phyloP scores from a whole-genome alignment of 2,113 vertebrate species.

The Scortum barcoo region DNA sequence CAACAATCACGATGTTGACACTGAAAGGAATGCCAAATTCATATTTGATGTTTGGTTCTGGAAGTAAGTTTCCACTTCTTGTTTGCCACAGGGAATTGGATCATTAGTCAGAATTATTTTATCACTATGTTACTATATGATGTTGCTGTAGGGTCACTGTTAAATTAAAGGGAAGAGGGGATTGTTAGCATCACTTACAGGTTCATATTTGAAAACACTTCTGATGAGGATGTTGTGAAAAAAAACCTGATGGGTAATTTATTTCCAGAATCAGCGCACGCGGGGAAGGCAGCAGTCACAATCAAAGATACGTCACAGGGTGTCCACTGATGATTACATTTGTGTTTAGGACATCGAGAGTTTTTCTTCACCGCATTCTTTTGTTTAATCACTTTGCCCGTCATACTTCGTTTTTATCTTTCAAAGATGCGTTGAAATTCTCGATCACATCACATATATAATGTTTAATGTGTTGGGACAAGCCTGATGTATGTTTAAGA shows the following conservation, averaged over 20 bases:
- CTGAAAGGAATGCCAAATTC: background rate
- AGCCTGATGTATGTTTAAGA: conserved; percentile 90
- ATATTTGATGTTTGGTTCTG: background rate
- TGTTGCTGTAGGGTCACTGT: conserved; percentile 17
- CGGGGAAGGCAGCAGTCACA: background rate
- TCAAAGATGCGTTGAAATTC: conserved; percentile 66
- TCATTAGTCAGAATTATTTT: background rate
- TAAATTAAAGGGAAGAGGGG: background rate
- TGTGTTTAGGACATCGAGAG: background rate
- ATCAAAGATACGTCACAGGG: conserved; percentile 6
- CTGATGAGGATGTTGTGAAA: background rate
- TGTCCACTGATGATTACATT: background rate
- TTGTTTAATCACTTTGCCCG: conserved; percentile 18
- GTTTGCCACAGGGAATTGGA: background rate
- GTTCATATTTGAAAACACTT: background rate
- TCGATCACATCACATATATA: conserved; percentile 83
- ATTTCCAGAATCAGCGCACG: background rate
- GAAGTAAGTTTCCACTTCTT: background rate
- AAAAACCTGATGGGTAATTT: background rate
- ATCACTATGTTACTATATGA: background rate
- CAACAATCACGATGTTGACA: background rate
- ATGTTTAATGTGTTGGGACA: conserved; percentile 90
- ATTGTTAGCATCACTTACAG: background rate
- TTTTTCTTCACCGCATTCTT: conserved; percentile 1
- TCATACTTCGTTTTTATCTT: conserved; percentile 46